Base-by-base conservation (phyloP, 53 echinoderm and acorn worm genomes). In the Echinometra lucunter region DNA sequence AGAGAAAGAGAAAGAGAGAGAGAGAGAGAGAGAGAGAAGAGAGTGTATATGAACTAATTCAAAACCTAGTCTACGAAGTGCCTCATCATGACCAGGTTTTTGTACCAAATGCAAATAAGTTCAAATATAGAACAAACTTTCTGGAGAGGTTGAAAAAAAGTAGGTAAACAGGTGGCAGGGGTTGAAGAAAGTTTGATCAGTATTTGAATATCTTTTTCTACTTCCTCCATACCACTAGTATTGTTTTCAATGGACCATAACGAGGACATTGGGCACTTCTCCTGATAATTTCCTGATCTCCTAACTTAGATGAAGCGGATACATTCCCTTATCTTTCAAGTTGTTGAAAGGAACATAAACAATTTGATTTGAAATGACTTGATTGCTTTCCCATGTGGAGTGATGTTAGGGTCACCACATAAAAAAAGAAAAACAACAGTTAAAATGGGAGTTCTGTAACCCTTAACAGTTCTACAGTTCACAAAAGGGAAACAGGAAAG, bases 41-140 rank as follows among this genome's bases (percentile, higher is more conserved):
- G 58, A 58, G 58, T 18, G 19, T 53, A 53, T 53, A 5, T 6
- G 53, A 53, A 5, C 53, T 53, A 5, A n/a, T 53, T 53, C 53
- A 53, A 53, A n/a, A n/a, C n/a, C n/a, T n/a, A n/a, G n/a, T n/a
- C n/a, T 53, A 53, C 53, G 9, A 58, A 58, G 19, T 58, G 58
- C 18, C 19, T 58, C 17, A 58, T 13, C 58, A 58, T 13, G 13
- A 58, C 18, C 58, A 6, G 19, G 58, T 58, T 12, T 53, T 3
- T 21, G 60, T 0, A 72, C 35, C 6, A 3, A 40, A 44, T 40
- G 80, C 44, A 40, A 12, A 44, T 21, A 80, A 21, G 38, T 80
- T 42, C 44, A 80, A 80, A 44, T 19, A 44, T 19, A 44, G 44
- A 80, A 80, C 42, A 80, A 80, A 80, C 80, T 80, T 80, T 80